These are phyloP conservation scores for Phrynocephalus versicolor DNA, from an alignment of 2,113 vertebrate genomes.

Conservation along the genomic window DNA sequence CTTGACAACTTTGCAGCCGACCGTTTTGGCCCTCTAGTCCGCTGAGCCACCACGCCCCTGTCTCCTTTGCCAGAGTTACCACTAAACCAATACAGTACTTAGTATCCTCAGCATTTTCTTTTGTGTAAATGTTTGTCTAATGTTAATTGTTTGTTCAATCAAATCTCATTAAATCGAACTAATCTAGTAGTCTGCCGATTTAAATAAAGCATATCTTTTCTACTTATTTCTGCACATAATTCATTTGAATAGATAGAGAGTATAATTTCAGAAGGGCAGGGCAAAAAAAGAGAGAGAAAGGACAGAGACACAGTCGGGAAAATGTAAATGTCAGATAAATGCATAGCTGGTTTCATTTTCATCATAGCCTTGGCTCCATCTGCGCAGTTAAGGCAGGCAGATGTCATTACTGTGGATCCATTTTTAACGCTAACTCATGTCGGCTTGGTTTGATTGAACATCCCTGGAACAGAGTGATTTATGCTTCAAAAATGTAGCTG, in stretches of 20 bases:
- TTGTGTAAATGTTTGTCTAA: background rate
- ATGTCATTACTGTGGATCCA: background rate
- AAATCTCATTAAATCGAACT: background rate
- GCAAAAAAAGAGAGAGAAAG: background rate
- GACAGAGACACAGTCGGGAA: background rate
- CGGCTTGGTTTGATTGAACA: constrained; percentile 2
- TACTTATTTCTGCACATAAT: background rate
- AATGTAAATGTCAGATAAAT: background rate
- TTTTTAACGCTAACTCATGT: constrained; percentile 10
- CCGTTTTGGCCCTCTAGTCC: too few species aligned
- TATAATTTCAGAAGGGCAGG: background rate
- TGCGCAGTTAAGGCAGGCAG: background rate
- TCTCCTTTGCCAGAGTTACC: background rate
- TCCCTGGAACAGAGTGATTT: background rate
- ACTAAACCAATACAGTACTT: background rate
- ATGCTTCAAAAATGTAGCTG: constrained; percentile 25
- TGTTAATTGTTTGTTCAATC: background rate
- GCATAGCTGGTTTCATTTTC: constrained; percentile 6
- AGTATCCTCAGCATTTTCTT: background rate
- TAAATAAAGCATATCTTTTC: background rate
- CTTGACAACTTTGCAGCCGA: too few species aligned
- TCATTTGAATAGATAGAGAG: background rate
- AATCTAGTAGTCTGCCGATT: background rate
- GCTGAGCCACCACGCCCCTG: too few species aligned
- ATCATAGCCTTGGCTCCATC: background rate